Conservation (phyloP, 2,797 vertebrate genomes). For the Ctenopoma kingsleyae region DNA sequence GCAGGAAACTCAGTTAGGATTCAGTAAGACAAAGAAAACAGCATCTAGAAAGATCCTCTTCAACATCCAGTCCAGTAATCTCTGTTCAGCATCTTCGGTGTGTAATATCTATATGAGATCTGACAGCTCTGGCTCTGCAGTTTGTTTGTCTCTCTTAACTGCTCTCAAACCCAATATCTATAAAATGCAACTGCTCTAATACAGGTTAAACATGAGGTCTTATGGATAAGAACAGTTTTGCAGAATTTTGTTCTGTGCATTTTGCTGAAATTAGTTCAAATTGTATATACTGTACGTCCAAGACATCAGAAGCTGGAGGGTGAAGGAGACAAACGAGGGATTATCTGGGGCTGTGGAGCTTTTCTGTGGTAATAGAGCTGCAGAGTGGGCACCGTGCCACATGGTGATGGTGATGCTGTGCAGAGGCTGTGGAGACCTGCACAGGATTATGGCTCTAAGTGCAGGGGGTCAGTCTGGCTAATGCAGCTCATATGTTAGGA, state of each 20-base stretch:
- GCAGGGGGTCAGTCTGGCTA: conserved; percentile 50
- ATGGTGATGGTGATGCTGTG: conserved; percentile 30
- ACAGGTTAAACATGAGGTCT: not conserved
- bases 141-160: conserved; percentile 7
- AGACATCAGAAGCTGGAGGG: conserved; percentile 37
- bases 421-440: conserved; percentile 44
- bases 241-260: not conserved
- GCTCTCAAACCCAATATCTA: conserved; percentile 4
- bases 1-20: conserved; percentile 40
- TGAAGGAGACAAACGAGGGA: conserved; percentile 50
- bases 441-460: conserved; percentile 61
- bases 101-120: conserved; percentile 32
- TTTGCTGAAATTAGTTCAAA: not conserved
- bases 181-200: not conserved
- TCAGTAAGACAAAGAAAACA: conserved; percentile 18
- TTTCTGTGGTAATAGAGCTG: conserved; percentile 57
- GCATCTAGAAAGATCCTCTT: not conserved
- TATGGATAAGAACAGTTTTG: not conserved
- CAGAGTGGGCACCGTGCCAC: conserved; percentile 55
- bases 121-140: conserved; percentile 9
- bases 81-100: conserved; percentile 6
- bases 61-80: not conserved
- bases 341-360: conserved; percentile 50
- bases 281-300: conserved; percentile 5
- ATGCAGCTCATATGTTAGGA: conserved; percentile 67